These are phyloP conservation scores for Zapus hudsonius DNA, from an alignment of 2,113 vertebrate genomes.

Conservation along the genomic window DNA sequence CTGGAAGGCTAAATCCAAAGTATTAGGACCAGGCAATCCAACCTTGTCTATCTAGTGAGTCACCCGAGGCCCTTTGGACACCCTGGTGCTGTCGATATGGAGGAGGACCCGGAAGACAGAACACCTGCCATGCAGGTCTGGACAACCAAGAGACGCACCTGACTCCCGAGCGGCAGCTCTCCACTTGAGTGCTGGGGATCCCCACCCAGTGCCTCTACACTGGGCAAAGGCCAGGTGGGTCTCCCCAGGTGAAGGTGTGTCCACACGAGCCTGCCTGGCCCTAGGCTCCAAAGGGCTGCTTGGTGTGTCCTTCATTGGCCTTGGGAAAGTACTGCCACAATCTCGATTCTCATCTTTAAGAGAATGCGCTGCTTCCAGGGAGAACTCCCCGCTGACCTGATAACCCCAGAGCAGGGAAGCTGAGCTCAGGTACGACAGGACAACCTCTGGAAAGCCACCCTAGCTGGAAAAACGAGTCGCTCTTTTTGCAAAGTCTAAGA, in stretches of 20 bases:
- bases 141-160: not conserved
- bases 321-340: not conserved
- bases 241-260: not conserved
- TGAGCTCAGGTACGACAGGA: not conserved
- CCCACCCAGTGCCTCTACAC: not conserved
- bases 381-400: not conserved
- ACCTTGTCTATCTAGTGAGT: not conserved
- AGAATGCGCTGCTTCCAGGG: not conserved
- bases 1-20: not conserved
- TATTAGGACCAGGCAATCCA: not conserved
- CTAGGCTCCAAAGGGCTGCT: conserved; percentile 43
- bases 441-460: accelerated
- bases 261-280: not conserved
- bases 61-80: too few relatives aligned
- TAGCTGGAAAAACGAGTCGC: not conserved
- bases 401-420: not conserved
- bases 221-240: not conserved
- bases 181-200: not conserved
- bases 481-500: not conserved
- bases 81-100: too few relatives aligned
- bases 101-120: not conserved
- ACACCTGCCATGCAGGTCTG: not conserved
- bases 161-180: not conserved
- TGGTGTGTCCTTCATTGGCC: not conserved
- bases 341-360: not conserved